Conservation (phyloP, 2,113 vertebrate genomes). For the Leptobrachium ailaonicum region DNA sequence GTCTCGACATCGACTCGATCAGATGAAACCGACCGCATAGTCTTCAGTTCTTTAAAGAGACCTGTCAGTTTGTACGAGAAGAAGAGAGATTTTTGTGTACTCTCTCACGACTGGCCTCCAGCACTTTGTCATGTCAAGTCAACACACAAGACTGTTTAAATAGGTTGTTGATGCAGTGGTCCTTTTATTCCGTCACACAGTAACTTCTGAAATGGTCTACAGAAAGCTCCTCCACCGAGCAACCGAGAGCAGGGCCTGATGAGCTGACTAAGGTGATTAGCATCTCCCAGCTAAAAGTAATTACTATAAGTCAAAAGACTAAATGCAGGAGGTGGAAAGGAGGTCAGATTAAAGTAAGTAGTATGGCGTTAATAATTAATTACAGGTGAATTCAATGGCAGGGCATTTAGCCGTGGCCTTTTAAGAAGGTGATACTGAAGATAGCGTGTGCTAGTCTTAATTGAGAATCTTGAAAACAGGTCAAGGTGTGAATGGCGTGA, state of each 20-base stretch:
- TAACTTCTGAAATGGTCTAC: too few relatives aligned
- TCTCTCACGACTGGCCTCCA: too few relatives aligned
- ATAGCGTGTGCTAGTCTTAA: slow-evolving; percentile 9
- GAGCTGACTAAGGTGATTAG: slow-evolving; percentile 24
- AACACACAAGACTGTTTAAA: too few relatives aligned
- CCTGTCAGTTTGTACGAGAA: too few relatives aligned
- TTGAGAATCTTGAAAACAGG: slow-evolving; percentile 7
- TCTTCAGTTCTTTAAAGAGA: too few relatives aligned
- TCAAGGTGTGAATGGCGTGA: slow-evolving; percentile 4
- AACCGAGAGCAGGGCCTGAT: neutral
- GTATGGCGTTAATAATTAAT: slow-evolving; percentile 32
- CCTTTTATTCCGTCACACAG: too few relatives aligned
- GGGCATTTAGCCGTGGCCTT: slow-evolving; percentile 21
- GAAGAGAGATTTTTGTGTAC: too few relatives aligned
- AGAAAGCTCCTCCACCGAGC: too few relatives aligned
- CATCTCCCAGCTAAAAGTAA: slow-evolving; percentile 50
- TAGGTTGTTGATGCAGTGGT: too few relatives aligned
- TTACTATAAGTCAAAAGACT: slow-evolving; percentile 35
- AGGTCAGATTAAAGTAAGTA: slow-evolving; percentile 15
- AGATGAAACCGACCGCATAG: too few relatives aligned
- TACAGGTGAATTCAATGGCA: slow-evolving; percentile 24
- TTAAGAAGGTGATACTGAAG: slow-evolving; percentile 27
- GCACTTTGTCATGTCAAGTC: too few relatives aligned
- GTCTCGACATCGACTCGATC: too few relatives aligned
- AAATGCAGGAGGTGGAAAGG: neutral